phyloP scores from a whole-genome alignment of 2,113 vertebrate genomes.

The Falcunculus frontatus region DNA sequence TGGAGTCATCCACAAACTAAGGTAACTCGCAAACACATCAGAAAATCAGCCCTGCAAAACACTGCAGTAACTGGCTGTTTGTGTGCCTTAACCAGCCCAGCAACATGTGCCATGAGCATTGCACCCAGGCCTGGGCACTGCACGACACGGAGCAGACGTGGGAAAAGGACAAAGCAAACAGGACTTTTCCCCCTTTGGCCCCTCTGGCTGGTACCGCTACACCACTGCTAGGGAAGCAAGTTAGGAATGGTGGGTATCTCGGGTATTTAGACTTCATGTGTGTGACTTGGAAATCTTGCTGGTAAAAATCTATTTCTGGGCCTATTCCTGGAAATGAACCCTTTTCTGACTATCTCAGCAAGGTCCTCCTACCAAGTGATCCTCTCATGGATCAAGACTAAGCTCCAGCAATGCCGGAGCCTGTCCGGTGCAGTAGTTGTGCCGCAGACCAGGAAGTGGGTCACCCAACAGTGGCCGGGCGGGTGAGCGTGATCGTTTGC shows the following conservation, averaged over 20 bases:
- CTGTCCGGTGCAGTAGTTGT: not conserved
- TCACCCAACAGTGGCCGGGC: not conserved
- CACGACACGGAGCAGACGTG: fast-evolving
- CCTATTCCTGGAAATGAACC: not conserved
- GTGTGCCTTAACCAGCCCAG: not conserved
- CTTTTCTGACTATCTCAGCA: not conserved
- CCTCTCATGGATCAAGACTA: not conserved
- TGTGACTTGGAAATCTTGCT: not conserved
- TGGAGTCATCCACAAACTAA: not conserved
- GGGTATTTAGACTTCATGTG: not conserved
- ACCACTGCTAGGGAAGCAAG: not conserved
- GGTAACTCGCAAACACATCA: not conserved
- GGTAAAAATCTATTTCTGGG: not conserved
- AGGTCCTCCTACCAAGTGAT: not conserved
- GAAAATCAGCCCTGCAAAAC: not conserved
- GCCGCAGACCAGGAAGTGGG: not conserved
- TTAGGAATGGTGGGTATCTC: not conserved
- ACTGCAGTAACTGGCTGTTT: not conserved
- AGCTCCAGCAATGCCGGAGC: not conserved
- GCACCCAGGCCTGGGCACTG: not conserved
- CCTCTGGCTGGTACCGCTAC: not conserved
- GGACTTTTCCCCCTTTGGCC: not conserved
- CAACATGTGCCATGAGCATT: fast-evolving
- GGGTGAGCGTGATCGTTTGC: not conserved
- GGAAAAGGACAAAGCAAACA: slow-evolving; percentile 30